Evolutionary conservation across 1,140 invertebrate species (phyloP), one percentile per base, ranked within the genome.

Genomic region (Lepidurus packardi): DNA sequence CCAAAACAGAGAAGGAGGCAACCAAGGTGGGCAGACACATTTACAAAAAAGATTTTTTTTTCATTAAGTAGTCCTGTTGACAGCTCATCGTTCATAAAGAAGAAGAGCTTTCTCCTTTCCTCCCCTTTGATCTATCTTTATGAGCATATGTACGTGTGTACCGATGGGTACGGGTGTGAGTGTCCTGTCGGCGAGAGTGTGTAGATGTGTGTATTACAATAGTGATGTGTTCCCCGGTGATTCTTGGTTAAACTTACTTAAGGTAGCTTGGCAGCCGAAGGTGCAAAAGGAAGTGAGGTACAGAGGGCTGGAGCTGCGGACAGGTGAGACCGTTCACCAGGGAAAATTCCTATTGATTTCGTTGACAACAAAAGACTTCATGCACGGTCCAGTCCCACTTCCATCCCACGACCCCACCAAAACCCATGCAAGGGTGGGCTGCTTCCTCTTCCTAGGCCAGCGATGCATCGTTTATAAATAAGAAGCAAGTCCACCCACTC

Each of bases 181-280:
- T 65, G 53, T 65, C 21, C 34, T 65, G 21, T 65, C 53, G 16
- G 53, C 9, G 53, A 65, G 53, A 65, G 53, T n/a, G 53, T 21
- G 13, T 65, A 21, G 16, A n/a, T n/a, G 53, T 21, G 13, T 65
- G 53, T 65, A n/a, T 65, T 65, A 65, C 53, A 65, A 65, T 13
- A 65, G 53, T 65, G 53, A 65, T 65, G 53, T 65, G 21, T 8
- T 65, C 53, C 10, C 21, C 16, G 53, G 53, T 65, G 53, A n/a
- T 65, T 65, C 53, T 65, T 65, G 53, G 53, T 65, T 65, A 65
- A 65, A 65, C 53, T 65, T 65, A 65, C 53, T 65, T 65, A 65
- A 65, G 53, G 53, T 65, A 65, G 53, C 21, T 34, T 65, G 53
- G 53, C 53, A 65, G 53, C 53, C 53, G 53, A 65, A 21, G 53